Evolutionary conservation across 1,140 invertebrate genomes (phyloP), one percentile per base, ranked within the genome.

Genomic region (Drosophila leontia): DNA sequence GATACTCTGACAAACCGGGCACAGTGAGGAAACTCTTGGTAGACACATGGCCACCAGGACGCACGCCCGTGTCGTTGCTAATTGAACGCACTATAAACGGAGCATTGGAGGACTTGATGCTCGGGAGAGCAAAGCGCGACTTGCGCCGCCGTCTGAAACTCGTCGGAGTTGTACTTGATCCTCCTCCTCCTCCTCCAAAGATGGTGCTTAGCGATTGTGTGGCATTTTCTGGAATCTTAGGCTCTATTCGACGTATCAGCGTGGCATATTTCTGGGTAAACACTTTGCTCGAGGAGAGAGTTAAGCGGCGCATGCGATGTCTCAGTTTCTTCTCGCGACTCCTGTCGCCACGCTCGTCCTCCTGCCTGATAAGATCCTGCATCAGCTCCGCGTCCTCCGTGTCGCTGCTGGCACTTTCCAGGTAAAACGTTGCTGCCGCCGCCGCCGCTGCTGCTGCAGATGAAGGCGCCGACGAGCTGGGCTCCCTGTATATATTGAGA

Each of bases 301-400:
- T 94, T 0, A 95, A 86, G 41, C 94, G 94, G 51, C 93, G 93
- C 61, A 95, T 93, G 3, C 94, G 93, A 51, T 94, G 93, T 0
- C 93, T 92, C 39, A 95, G 93, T 19, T 94, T 93, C 72, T 92
- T 93, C 9, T 93, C 91, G 11, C 92, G 88, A 29, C 42, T 70
- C 2, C 53, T 26, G 34, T 90, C 85, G 2, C 94, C 94, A 8
- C 94, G 91, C 79, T 94, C 93, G 64, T 95, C 94, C 69, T 95
- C 94, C 44, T 95, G 94, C 15, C 93, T 92, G 1, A 95, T 84
- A 26, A 95, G 91, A 39, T 91, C 69, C 19, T 90, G 84, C 80
- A 93, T 87, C 2, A 78, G 77, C 51, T 82, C 78, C 19, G 80
- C 80, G 56, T 83, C 78, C 75, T 91, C 86, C 3, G 81, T 90